Base-by-base conservation (phyloP, 1,140 invertebrate species). In the Latrodectus geometricus region DNA sequence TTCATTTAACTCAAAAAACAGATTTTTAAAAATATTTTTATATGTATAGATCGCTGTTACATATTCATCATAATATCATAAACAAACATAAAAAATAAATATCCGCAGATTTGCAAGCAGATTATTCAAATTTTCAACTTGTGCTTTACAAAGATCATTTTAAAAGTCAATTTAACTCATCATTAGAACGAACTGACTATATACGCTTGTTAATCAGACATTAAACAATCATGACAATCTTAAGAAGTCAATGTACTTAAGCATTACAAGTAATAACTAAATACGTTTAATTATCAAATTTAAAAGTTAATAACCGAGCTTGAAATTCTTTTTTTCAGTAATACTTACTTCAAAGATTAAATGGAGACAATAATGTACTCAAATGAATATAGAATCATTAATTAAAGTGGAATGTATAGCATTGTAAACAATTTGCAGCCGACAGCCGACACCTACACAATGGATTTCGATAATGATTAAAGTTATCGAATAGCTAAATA, bases 401-500 rank as follows among this genome's bases (percentile, higher is more conserved):
- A 84, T 84, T 84, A 84, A 84, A 68, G 61, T 68, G 72, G 82
- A 84, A 84, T 84, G 82, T 48, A 54, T 66, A 65, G 17, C 82
- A 84, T 84, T 75, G 82, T 76, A 61, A 84, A 84, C 82, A 84
- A 84, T 56, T 76, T 66, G 23, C 35, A 66, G 82, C 82, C 82
- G 82, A 84, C 82, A 84, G 82, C 82, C 82, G 72, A 84, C 82
- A 84, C 82, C 82, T 84, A 84, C 56, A 84, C 73, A 76, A 84
- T 52, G 48, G 70, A 68, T 49, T 73, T 74, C 70, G 80, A 83
- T 83, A 35, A 65, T 68, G 69, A 74, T 74, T 74, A 11, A 61
- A 35, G 35, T 35, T 35, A 35, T 35, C 35, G 35, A 35, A 35
- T 5, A 35, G 35, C 35, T 35, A 35, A 35, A 35, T 35, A 35